Conservation (phyloP, 2,888 invertebrate genomes). For the Heliconius cydno region DNA sequence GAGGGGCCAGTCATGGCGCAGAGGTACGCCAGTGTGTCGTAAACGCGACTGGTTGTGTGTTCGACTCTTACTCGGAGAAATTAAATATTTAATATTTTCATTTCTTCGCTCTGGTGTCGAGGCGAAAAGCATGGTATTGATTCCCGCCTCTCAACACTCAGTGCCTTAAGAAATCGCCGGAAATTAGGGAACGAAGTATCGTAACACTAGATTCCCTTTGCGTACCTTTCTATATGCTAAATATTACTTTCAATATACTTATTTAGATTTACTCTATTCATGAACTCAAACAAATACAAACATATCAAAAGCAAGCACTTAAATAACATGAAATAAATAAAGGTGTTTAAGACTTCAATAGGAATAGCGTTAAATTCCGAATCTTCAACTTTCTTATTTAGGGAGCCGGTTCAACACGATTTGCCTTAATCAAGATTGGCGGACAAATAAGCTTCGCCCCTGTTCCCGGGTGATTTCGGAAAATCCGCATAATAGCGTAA, state of each 20-base stretch:
- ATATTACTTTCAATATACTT: neutral
- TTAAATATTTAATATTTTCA: too few relatives aligned
- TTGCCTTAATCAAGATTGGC: conserved; percentile 55
- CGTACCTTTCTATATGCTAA: too few relatives aligned
- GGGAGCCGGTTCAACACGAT: conserved; percentile 46
- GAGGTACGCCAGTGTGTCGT: too few relatives aligned
- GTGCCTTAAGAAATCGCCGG: too few relatives aligned
- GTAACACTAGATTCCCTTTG: too few relatives aligned
- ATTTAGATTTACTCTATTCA: neutral
- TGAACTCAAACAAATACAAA: neutral
- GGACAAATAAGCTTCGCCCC: conserved; percentile 51
- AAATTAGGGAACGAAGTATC: too few relatives aligned
- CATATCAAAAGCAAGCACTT: neutral
- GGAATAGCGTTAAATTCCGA: conserved; percentile 17
- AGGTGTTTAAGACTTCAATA: conserved; percentile 23
- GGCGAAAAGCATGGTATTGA: too few relatives aligned
- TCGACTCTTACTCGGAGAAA: too few relatives aligned
- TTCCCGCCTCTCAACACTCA: too few relatives aligned
- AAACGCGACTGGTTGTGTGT: too few relatives aligned
- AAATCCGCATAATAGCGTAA: conserved; percentile 45
- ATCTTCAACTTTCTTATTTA: conserved; percentile 47
- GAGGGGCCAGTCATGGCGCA: too few relatives aligned
- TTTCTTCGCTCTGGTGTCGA: too few relatives aligned
- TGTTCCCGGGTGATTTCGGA: conserved; percentile 41
- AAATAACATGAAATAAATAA: conserved; percentile 15